Conservation (phyloP, 2,888 invertebrate species). For the Parnassius orleans region DNA sequence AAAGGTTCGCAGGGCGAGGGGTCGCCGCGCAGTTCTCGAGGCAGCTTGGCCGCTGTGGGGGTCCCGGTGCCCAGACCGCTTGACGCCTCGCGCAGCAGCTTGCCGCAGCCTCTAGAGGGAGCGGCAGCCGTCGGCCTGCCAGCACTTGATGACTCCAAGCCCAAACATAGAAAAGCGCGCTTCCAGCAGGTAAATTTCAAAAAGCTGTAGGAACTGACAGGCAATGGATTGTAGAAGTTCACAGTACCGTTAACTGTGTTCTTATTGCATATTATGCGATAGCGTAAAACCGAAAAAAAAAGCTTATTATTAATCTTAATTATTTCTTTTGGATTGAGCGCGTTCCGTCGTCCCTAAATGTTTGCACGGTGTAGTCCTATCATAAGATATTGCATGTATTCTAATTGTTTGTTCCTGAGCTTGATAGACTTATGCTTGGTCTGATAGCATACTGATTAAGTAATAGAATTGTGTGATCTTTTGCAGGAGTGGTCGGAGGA, state of each 20-base stretch:
- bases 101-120: conserved; percentile 64
- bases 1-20: conserved; percentile 78
- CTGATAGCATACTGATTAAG: conserved; percentile 14
- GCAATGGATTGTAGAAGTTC: background rate
- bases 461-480: conserved; percentile 29
- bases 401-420: background rate
- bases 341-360: conserved; percentile 12
- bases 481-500: conserved; percentile 77
- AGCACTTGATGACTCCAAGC: conserved; percentile 74
- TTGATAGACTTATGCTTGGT: background rate
- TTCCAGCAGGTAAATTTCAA: conserved; percentile 88
- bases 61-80: conserved; percentile 43
- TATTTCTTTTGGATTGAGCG: background rate
- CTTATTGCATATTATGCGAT: background rate
- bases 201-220: conserved; percentile 25
- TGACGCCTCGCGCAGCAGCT: conserved; percentile 68
- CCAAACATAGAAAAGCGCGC: conserved; percentile 92
- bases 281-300: too few species aligned
- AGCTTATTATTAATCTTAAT: background rate
- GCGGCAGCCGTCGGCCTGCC: conserved; percentile 78
- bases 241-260: background rate
- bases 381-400: conserved; percentile 6
- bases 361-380: conserved; percentile 31
- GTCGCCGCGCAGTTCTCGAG: conserved; percentile 70
- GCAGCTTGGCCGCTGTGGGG: conserved; percentile 65